Base-by-base conservation (phyloP, 1,140 invertebrate genomes). In the Oncopodura yosiiana region DNA sequence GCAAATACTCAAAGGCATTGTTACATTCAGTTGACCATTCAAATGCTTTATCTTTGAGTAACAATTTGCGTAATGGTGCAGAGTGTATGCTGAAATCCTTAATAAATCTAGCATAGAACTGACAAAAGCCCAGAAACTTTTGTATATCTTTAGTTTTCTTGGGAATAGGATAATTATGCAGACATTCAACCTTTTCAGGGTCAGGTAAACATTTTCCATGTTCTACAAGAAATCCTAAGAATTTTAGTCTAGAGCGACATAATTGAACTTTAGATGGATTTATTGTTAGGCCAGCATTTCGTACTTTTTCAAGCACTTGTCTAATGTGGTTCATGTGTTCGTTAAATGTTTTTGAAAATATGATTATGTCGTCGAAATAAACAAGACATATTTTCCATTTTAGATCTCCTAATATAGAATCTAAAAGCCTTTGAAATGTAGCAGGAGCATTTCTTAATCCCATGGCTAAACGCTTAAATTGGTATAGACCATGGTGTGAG, bases 351-450 rank as follows among this genome's bases (percentile, higher is more conserved):
- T 64, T 45, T 2, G 66, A 68, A 42, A 65, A 69, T 2, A 74
- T 53, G 1, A 75, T 58, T 5, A 76, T 66, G 45, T 76, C 75
- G 62, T 76, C 73, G 0, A 77, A 49, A 56, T 73, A 77, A 0
- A 67, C 61, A 38, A 67, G 41, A 19, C 14, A 44, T 45, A 61
- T 64, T 23, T 24, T 43, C 43, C 44, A 69, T n/a, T 55, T 50
- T 16, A 66, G 26, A 5, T 64, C 69, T 24, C 68, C 50, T 11
- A 73, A 51, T 3, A 68, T 60, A 12, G 54, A 27, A 45, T 73
- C 65, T 30, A 73, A 71, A 19, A 67, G 61, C 14, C 70, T 39
- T 53, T 71, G 67, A 59, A 75, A 75, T 3, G 70, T 69, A 11
- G 70, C 67, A 8, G 66, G 64, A 6, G 69, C 68, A 58, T 71